A percentile compares a stretch with the other conserved stretches of the same genome.
phyloP scores from a whole-genome alignment of 2,797 vertebrate genomes.

The Pogonophryne albipinna region DNA sequence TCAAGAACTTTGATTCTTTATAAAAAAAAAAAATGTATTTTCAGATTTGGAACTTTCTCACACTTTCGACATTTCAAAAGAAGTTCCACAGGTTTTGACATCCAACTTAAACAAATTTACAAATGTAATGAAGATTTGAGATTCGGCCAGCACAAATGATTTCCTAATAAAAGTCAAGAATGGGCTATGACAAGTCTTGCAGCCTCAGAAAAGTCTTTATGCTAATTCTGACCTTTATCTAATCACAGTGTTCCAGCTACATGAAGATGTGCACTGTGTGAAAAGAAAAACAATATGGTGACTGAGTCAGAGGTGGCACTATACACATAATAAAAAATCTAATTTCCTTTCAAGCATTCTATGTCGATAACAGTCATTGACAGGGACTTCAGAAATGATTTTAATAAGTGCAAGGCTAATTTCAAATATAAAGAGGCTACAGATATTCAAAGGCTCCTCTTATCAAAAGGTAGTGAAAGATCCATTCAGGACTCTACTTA shows the following conservation, averaged over 20 bases:
- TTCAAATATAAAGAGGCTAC: constrained; percentile 4
- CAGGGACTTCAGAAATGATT: background rate
- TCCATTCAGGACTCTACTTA: background rate
- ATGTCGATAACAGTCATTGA: background rate
- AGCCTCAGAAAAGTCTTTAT: background rate
- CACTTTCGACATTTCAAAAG: too few species aligned
- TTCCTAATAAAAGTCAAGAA: background rate
- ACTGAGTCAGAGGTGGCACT: background rate
- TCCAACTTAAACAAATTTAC: background rate
- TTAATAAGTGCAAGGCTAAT: background rate
- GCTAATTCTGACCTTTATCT: background rate
- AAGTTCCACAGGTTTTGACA: too few species aligned
- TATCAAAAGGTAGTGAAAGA: background rate
- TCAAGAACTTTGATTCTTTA: background rate
- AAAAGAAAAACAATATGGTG: background rate
- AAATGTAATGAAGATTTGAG: background rate
- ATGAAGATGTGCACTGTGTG: background rate
- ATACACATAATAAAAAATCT: background rate
- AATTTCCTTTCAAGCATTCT: background rate
- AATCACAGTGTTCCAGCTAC: constrained; percentile 4
- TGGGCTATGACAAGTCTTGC: background rate
- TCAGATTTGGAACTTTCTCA: background rate
- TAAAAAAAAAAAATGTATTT: too few species aligned
- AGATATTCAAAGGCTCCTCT: constrained; percentile 14
- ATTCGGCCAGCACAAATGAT: background rate